Evolutionary conservation across 2,888 invertebrate genomes (phyloP).

Genomic region (Trilocha varians): DNA sequence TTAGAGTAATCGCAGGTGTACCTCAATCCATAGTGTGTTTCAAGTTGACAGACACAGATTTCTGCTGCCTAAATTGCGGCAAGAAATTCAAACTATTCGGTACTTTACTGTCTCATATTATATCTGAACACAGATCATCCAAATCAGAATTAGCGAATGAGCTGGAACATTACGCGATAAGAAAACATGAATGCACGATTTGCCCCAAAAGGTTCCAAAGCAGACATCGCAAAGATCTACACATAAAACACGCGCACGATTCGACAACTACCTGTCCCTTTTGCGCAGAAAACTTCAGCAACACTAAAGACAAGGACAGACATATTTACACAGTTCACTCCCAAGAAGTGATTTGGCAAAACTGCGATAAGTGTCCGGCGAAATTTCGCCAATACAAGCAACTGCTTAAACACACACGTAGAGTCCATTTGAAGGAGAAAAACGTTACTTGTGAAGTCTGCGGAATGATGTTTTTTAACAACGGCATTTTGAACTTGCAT

Average conservation of each 20-base stretch:
- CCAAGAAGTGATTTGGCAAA: slow-evolving; percentile 7
- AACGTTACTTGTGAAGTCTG: slow-evolving; percentile 30
- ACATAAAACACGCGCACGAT: slow-evolving; percentile 5
- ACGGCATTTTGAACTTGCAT: slow-evolving; percentile 21
- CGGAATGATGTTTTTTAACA: slow-evolving; percentile 24
- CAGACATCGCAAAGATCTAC: slow-evolving; percentile 1
- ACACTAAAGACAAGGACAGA: slow-evolving; percentile 7
- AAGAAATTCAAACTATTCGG: slow-evolving; percentile 11
- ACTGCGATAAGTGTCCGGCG: slow-evolving; percentile 9
- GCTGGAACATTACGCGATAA: neutral
- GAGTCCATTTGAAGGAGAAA: slow-evolving; percentile 30
- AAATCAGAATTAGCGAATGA: neutral
- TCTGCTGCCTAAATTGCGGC: slow-evolving; percentile 14
- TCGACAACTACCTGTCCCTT: slow-evolving; percentile 10
- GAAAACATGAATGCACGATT: slow-evolving; percentile 7
- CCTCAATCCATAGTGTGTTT: slow-evolving; percentile 11
- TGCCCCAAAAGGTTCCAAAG: slow-evolving; percentile 10
- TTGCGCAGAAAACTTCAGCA: slow-evolving; percentile 9
- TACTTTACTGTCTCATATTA: slow-evolving; percentile 10
- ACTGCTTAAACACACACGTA: slow-evolving; percentile 17
- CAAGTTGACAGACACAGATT: slow-evolving; percentile 11
- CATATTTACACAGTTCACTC: slow-evolving; percentile 11
- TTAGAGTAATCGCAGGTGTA: slow-evolving; percentile 2
- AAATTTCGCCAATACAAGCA: slow-evolving; percentile 9
- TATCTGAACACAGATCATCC: neutral